Conservation (phyloP, 2,113 vertebrate species). For the Rhegmatorhina hoffmannsi region DNA sequence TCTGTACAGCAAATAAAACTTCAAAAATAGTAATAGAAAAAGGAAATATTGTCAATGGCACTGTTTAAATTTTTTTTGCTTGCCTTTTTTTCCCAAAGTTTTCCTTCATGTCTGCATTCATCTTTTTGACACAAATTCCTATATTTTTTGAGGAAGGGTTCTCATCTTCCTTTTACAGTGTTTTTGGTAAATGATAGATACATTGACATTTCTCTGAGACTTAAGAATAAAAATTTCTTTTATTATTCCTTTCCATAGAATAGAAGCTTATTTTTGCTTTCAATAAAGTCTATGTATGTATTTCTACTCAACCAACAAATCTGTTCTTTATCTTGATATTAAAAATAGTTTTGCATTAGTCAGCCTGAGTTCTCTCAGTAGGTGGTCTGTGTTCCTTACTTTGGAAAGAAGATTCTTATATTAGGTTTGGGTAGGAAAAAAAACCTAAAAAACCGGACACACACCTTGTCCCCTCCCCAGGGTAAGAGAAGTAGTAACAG, state of each 20-base stretch:
- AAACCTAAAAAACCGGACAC: accelerated
- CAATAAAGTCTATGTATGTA: neutral
- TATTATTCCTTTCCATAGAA: neutral
- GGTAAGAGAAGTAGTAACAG: neutral
- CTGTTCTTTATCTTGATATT: neutral
- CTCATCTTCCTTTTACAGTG: neutral
- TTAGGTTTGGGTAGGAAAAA: neutral
- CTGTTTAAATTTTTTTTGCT: neutral
- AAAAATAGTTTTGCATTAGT: neutral
- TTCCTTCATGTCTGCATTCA: neutral
- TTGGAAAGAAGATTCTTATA: neutral
- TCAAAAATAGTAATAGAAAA: neutral
- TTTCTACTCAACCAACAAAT: neutral
- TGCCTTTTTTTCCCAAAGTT: neutral
- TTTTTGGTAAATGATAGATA: neutral
- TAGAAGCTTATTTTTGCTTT: neutral
- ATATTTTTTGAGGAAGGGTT: neutral
- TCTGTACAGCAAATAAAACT: neutral
- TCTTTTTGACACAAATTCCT: neutral
- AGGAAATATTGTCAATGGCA: neutral
- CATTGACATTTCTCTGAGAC: neutral
- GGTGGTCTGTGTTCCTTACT: neutral
- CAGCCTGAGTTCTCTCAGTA: neutral
- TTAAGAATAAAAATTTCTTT: neutral
- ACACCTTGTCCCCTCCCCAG: accelerated